Evolutionary conservation across 2,888 invertebrate species (phyloP), one percentile per base, ranked within the genome.

Genomic region (Tipula lateralis): DNA sequence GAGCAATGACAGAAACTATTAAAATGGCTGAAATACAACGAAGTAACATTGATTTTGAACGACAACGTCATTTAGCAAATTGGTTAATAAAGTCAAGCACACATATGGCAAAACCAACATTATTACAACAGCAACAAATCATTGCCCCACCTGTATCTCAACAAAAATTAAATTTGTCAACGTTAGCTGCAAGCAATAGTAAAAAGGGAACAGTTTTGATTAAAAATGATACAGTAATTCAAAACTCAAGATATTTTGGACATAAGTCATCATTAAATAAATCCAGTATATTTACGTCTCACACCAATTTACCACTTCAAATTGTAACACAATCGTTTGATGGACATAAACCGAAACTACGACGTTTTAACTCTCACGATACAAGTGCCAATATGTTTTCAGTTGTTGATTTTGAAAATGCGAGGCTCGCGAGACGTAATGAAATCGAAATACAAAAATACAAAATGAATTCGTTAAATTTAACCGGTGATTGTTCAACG

Each of bases 321-420:
- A 87, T 88, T 85, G 86, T 87, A 66, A 87, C 87, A 29, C 85
- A 87, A 86, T 86, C 87, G 84, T 88, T 87, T 83, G 90, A 89
- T 86, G 90, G 89, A 84, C 88, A 89, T 84, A 90, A 90, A 85
- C 89, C 90, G 12, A 90, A 90, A 86, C 85, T 90, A 86, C 87
- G 90, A 85, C 88, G 90, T 39, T 90, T 89, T 85, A 90, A 90
- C 87, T 90, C 90, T 85, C 90, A 90, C 86, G 90, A 90, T 84
- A 90, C 89, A 13, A 90, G 90, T 87, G 89, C 90, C 34, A 90
- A 90, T 87, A 90, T 90, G 90, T 90, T 90, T 88, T 90, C 90
- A 66, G 90, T 90, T 83, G 89, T 90, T 0, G 90, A 90, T 85
- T 90, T 90, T 86, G 90, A 90, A 87, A 90, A 90, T 87, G 90